These are phyloP conservation scores for Streptopelia turtur DNA, from an alignment of 2,797 vertebrate species.

Conservation along the genomic window DNA sequence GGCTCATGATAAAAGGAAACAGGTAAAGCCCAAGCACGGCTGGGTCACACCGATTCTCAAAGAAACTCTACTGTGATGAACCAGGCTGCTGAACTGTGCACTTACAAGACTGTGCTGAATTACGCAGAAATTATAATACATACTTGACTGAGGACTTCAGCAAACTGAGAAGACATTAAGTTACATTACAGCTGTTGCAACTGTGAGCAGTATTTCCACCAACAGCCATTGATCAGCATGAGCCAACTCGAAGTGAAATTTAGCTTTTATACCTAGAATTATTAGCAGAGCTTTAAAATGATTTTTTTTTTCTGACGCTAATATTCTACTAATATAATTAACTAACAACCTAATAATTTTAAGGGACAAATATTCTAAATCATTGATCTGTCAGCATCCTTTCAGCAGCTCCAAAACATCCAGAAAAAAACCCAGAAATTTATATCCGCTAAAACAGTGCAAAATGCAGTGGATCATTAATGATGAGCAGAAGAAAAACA, in stretches of 20 bases:
- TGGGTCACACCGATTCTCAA: neutral
- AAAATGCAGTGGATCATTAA: slow-evolving; percentile 35
- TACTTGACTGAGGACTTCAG: neutral
- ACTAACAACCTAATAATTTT: neutral
- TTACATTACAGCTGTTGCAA: neutral
- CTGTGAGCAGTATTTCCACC: neutral
- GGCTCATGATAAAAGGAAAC: neutral
- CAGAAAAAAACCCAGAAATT: neutral
- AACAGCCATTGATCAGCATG: neutral
- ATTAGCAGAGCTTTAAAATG: neutral
- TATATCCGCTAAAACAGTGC: neutral
- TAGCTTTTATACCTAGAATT: neutral
- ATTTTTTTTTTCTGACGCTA: neutral
- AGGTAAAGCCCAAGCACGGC: neutral
- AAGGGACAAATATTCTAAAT: neutral
- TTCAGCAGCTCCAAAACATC: neutral
- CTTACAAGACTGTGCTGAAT: neutral
- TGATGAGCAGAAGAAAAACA: slow-evolving; percentile 36
- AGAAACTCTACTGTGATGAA: neutral
- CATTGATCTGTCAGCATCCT: neutral
- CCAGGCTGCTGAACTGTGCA: neutral
- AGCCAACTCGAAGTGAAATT: neutral
- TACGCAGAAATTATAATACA: neutral
- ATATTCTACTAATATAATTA: neutral
- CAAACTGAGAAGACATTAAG: neutral